phyloP scores from a whole-genome alignment of 2,797 vertebrate species.

The Schizopygopsis pylzovi region DNA sequence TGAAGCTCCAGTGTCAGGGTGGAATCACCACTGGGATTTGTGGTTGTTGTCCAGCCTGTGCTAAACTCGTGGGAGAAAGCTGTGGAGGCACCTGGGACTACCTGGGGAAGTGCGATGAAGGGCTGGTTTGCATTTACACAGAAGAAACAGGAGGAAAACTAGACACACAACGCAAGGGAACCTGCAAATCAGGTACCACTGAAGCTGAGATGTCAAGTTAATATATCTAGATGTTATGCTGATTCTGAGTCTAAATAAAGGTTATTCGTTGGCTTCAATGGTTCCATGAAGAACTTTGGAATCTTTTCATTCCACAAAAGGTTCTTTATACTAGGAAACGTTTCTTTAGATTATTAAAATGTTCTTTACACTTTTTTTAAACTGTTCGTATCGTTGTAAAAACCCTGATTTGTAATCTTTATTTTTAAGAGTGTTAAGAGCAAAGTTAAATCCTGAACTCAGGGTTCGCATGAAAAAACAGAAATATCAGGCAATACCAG shows the following conservation, averaged over 20 bases:
- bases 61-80: conserved; percentile 69
- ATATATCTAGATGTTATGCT: neutral
- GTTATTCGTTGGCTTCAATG: neutral
- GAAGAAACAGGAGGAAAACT: conserved; percentile 54
- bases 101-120: conserved; percentile 78
- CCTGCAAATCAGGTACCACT: conserved; percentile 72
- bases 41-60: conserved; percentile 77
- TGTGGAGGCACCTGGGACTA: conserved; percentile 79
- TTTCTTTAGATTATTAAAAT: neutral
- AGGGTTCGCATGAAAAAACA: neutral
- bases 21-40: conserved; percentile 76
- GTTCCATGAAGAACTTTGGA: neutral
- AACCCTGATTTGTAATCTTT: neutral
- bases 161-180: conserved; percentile 64
- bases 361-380: neutral
- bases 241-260: neutral
- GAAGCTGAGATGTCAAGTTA: neutral
- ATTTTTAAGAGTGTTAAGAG: neutral
- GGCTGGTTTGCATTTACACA: conserved; percentile 72
- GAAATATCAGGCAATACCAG: neutral
- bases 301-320: neutral
- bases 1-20: conserved; percentile 74
- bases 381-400: neutral
- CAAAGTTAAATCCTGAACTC: neutral
- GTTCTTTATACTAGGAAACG: neutral